Evolutionary conservation across 2,888 invertebrate species (phyloP), one percentile per base, ranked within the genome.

Genomic region (Drosophila koepferae): DNA sequence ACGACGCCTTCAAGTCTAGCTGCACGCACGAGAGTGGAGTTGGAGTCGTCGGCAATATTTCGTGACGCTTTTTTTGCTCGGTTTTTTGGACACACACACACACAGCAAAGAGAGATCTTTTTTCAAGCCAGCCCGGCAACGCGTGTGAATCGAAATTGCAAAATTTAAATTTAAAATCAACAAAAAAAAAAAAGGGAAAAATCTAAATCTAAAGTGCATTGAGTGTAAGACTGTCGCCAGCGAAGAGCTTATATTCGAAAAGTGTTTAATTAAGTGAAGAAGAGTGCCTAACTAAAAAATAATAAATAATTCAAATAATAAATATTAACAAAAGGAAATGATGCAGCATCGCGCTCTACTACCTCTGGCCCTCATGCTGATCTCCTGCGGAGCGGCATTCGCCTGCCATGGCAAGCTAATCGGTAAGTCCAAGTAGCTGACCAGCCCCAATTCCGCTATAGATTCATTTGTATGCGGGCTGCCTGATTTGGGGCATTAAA

Each of bases 1-100:
- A 92, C 92, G 93, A 93, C 93, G 93, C 92, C 93, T 93, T 92
- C 92, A 92, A 91, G 93, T 93, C 93, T 93, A 92, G 92, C 92
- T 91, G 82, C 91, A 91, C 90, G 82, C 83, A 85, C 90, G 87
- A 91, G 90, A 92, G 92, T 92, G 85, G 91, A 91, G 87, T 90
- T 91, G 91, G 89, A 92, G 89, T 86, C 82, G 89, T 90, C 86
- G 87, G 85, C 72, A 53, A 72, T 81, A 72, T 82, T 86, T 87
- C 80, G 80, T 80, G 77, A 58, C 80, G 76, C 74, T 63, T 70
- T 68, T 89, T 89, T 85, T 41, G 40, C 49, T 81, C 80, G 86
- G 86, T 74, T 67, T 75, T 70, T 82, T 75, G 74, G 61, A 74
- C 62, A 74, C 60, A 74, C 58, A 36, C 38, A 54, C 23, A 34